Conservation (phyloP, 1,140 invertebrate species). For the Diplogasteroides magnus region DNA sequence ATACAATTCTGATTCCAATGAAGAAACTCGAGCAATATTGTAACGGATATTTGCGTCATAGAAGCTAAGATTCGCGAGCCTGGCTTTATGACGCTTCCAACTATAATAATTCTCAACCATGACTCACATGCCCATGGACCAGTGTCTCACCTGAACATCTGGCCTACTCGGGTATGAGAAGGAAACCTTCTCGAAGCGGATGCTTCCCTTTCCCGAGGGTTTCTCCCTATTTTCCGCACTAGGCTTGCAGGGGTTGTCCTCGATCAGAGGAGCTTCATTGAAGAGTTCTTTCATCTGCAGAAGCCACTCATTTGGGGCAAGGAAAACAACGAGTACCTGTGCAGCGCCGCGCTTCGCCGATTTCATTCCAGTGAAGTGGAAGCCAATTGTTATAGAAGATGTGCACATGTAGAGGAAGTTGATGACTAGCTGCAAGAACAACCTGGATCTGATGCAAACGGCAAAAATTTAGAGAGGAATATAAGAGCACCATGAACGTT, state of each 20-base stretch:
- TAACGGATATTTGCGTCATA: too few relatives aligned
- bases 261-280: constrained; percentile 37
- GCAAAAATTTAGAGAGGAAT: too few relatives aligned
- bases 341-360: constrained; percentile 40
- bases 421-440: constrained; percentile 42
- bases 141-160: constrained; percentile 62
- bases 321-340: constrained; percentile 34
- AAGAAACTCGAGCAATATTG: too few relatives aligned
- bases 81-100: too few relatives aligned
- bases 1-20: too few relatives aligned
- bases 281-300: constrained; percentile 22
- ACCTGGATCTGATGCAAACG: too few relatives aligned
- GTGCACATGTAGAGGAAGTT: constrained; percentile 54
- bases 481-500: too few relatives aligned
- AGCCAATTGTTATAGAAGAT: constrained; percentile 50
- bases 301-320: background rate
- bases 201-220: constrained; percentile 14
- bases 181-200: constrained; percentile 57
- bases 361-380: constrained; percentile 48
- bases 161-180: constrained; percentile 60
- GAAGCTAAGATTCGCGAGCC: too few relatives aligned
- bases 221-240: background rate
- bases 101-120: too few relatives aligned
- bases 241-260: constrained; percentile 21
- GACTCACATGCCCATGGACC: too few relatives aligned